Base-by-base conservation (phyloP, 92 coral and sea anemone species). In the Bergia sp. region DNA sequence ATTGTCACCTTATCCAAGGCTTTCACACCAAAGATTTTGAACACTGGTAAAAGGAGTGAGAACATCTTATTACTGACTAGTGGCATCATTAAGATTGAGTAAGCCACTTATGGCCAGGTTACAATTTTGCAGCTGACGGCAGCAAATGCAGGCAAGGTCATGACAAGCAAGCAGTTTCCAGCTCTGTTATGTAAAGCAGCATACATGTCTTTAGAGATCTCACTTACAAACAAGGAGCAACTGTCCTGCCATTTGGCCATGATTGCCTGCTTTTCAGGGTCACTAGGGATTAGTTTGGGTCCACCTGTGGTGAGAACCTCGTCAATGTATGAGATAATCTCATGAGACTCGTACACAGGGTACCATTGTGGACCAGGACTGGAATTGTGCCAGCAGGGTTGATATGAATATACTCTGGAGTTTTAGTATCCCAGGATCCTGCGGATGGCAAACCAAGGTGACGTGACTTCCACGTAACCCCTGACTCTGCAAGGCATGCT, bases 211-310 rank as follows among this genome's bases (percentile, higher is more conserved):
- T 40, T 15, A 8, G 7, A 23, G 20, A 84, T 11, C 1, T 84
- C 87, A 47, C 67, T 20, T 13, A 3, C 7, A 69, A 84, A n/a
- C 42, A 84, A 9, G 39, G 87, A 47, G 79, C 87, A 84, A 10
- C 87, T 84, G 65, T 84, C 87, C n/a, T 84, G 87, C 87, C 87
- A 84, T 71, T 84, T 84, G 37, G 66, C 37, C 87, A 84, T 84
- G 11, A 84, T 69, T 5, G 87, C 44, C 44, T 71, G 79, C 78
- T 84, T 84, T 44, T 84, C 87, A 23, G 87, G 79, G 39, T 36
- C 79, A 71, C 39, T 69, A 64, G 87, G 87, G 12, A 84, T 84
- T 45, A 84, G 77, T 84, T 84, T 84, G 41, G 87, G 87, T 6
- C 79, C 87, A 21, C 87, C 87, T 29, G 87, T 65, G 21, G 87